Percentiles rank a stretch among this genome's conserved stretches.
Conservation (phyloP, 2,888 invertebrate species). For the Eugnorisma glareosa region DNA sequence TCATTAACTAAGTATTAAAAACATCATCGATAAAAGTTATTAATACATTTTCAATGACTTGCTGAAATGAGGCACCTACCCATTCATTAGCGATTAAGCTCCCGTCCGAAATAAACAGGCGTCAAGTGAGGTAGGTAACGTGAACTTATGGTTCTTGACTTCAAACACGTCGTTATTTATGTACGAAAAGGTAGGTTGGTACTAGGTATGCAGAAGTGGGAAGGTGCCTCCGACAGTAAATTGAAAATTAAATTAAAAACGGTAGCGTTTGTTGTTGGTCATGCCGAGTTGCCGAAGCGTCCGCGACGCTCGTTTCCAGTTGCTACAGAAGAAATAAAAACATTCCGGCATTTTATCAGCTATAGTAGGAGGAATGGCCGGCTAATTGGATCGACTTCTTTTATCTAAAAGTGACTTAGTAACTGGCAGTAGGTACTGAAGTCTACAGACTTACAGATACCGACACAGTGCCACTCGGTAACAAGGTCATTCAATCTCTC, state of each 20-base stretch:
- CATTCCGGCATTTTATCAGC: slow-evolving; percentile 72
- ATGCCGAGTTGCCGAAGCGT: slow-evolving; percentile 66
- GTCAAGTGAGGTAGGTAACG: slow-evolving; percentile 54
- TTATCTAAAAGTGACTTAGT: slow-evolving; percentile 60
- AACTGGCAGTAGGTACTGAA: slow-evolving; percentile 24
- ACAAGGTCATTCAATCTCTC: slow-evolving; percentile 58
- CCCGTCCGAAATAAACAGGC: slow-evolving; percentile 56
- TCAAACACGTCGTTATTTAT: slow-evolving; percentile 67
- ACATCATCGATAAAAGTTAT: slow-evolving; percentile 62
- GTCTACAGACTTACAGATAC: slow-evolving; percentile 19
- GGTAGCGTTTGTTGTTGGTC: slow-evolving; percentile 69
- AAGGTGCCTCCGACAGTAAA: slow-evolving; percentile 67
- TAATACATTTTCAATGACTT: slow-evolving; percentile 68
- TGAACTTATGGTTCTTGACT: slow-evolving; percentile 67
- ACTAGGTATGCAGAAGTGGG: slow-evolving; percentile 62
- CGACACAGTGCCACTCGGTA: slow-evolving; percentile 27
- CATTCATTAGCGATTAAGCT: slow-evolving; percentile 46
- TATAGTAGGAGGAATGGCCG: slow-evolving; percentile 64
- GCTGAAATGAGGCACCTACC: slow-evolving; percentile 53
- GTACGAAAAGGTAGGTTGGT: slow-evolving; percentile 56
- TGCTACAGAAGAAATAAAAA: slow-evolving; percentile 74
- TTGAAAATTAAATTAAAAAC: slow-evolving; percentile 78
- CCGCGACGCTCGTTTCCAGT: slow-evolving; percentile 60
- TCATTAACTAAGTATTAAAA: slow-evolving; percentile 53
- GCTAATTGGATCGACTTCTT: slow-evolving; percentile 72